Conservation (phyloP, 92 coral and sea anemone species). For the Chrysogorgia sp. region DNA sequence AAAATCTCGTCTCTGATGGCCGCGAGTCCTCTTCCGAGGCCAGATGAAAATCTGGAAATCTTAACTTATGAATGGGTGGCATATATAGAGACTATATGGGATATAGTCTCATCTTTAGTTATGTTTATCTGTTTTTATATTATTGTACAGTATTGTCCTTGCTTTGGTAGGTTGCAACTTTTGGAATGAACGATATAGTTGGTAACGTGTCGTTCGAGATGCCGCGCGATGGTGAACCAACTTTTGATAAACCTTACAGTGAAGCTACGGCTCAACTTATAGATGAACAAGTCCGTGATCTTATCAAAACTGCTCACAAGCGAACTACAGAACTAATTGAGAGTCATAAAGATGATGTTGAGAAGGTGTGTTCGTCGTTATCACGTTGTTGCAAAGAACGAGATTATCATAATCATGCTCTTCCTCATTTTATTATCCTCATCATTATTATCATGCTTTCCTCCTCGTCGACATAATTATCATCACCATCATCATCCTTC, state of each 20-base stretch:
- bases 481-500: background rate
- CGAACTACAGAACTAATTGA: slow-evolving; percentile 74
- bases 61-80: background rate
- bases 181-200: slow-evolving; percentile 92
- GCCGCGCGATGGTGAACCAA: slow-evolving; percentile 97
- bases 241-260: slow-evolving; percentile 98
- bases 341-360: slow-evolving; percentile 79
- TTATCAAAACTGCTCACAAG: slow-evolving; percentile 86
- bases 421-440: background rate
- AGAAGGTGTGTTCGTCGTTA: slow-evolving; percentile 65
- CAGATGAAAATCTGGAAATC: no score
- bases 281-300: slow-evolving; percentile 98
- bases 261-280: slow-evolving; percentile 99
- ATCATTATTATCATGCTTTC: background rate
- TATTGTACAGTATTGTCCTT: background rate
- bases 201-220: slow-evolving; percentile 97
- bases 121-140: background rate
- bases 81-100: slow-evolving; percentile 11
- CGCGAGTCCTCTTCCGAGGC: no score
- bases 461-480: background rate
- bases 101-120: no score
- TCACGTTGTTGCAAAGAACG: background rate
- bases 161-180: slow-evolving; percentile 82
- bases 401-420: background rate
- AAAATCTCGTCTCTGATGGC: no score